These are phyloP conservation scores for Spisula subtruncata DNA, from an alignment of 2,888 invertebrate species.

Conservation along the genomic window DNA sequence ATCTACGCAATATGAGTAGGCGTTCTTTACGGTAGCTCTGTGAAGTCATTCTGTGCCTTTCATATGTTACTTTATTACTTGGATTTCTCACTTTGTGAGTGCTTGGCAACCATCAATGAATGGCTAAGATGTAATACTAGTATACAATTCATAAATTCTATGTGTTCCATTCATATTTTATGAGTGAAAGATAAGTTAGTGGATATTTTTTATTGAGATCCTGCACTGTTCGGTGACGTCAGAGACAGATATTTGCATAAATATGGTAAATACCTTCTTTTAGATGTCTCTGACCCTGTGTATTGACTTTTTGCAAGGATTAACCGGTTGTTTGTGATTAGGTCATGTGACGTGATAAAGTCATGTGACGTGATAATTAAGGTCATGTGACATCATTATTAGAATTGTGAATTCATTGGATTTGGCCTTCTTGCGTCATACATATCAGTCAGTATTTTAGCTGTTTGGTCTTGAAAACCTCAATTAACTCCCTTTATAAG, in stretches of 20 bases:
- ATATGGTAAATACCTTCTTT: background rate
- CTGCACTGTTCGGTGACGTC: background rate
- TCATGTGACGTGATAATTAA: too few relatives aligned
- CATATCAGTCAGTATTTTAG: too few relatives aligned
- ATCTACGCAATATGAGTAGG: constrained; percentile 18
- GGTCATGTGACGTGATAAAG: too few relatives aligned
- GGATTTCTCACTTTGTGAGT: constrained; percentile 7
- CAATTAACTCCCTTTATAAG: too few relatives aligned
- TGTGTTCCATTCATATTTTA: constrained; percentile 15
- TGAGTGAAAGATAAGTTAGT: background rate
- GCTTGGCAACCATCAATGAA: constrained; percentile 29
- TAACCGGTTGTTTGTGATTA: too few relatives aligned
- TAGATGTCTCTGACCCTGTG: too few relatives aligned
- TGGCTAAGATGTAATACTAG: background rate
- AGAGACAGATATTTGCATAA: background rate
- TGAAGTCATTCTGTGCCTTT: background rate
- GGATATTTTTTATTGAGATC: constrained; percentile 6
- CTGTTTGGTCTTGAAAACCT: too few relatives aligned
- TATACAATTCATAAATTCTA: constrained; percentile 12
- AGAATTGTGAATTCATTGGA: too few relatives aligned
- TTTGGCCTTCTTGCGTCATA: too few relatives aligned
- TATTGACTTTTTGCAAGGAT: too few relatives aligned
- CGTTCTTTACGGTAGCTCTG: background rate
- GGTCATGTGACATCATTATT: too few relatives aligned
- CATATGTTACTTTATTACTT: background rate